Conservation (phyloP, 2,888 invertebrate species). For the Lagria hirta region DNA sequence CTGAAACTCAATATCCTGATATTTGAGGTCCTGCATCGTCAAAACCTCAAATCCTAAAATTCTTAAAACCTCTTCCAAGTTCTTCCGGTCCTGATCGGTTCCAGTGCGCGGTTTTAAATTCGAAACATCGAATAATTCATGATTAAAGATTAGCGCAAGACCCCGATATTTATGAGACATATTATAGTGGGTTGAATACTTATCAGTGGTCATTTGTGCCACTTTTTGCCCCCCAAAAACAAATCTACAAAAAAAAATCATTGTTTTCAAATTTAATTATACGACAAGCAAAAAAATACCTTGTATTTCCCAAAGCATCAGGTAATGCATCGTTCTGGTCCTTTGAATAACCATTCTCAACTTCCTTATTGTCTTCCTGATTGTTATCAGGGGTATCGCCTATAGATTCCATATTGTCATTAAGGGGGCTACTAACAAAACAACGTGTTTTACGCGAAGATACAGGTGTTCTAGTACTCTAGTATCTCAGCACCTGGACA, state of each 20-base stretch:
- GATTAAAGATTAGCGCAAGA: constrained; percentile 86
- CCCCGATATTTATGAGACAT: constrained; percentile 85
- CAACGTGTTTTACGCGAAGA: no score
- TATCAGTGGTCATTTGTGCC: constrained; percentile 65
- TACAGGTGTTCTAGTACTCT: no score
- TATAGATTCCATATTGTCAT: not conserved
- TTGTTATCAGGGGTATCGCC: constrained; percentile 10
- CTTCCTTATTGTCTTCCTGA: constrained; percentile 27
- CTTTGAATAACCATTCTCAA: constrained; percentile 5
- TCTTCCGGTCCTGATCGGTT: constrained; percentile 82
- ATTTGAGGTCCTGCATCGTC: constrained; percentile 69
- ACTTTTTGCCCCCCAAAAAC: constrained; percentile 49
- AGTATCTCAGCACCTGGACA: no score
- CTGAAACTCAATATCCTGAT: constrained; percentile 64
- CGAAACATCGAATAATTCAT: constrained; percentile 76
- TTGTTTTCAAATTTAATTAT: constrained; percentile 3
- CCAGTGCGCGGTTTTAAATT: constrained; percentile 75
- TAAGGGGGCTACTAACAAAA: no score
- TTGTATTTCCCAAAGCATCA: constrained; percentile 31
- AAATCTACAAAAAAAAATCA: constrained; percentile 37
- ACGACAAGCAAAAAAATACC: no score
- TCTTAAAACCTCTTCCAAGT: constrained; percentile 66
- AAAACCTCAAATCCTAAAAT: constrained; percentile 72
- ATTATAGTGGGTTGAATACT: constrained; percentile 76
- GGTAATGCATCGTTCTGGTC: constrained; percentile 23